Percentiles rank a stretch among this genome's conserved stretches.
Evolutionary conservation across 2,888 invertebrate genomes (phyloP).

Genomic region (Hermaeophaga mercurialis): DNA sequence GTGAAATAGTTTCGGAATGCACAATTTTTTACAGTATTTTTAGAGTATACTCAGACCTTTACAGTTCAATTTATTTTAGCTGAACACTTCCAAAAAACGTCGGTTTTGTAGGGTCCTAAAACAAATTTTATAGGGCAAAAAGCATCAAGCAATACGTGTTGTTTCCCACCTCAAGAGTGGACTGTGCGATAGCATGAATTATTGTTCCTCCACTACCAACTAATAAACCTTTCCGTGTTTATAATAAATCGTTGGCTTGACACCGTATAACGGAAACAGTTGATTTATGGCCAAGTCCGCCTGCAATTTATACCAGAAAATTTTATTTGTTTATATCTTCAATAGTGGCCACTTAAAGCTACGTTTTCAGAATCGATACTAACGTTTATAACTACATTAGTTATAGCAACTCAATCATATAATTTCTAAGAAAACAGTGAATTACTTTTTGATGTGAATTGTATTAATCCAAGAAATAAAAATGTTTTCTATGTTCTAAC

Average conservation of each 20-base stretch:
- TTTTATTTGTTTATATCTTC: constrained; percentile 35
- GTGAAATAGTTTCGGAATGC: too few species aligned
- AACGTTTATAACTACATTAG: constrained; percentile 25
- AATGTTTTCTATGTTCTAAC: too few species aligned
- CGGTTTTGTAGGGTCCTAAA: background rate
- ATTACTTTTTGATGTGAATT: too few species aligned
- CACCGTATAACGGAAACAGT: constrained; percentile 34
- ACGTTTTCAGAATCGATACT: constrained; percentile 19
- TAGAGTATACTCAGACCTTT: too few species aligned
- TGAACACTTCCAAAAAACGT: too few species aligned
- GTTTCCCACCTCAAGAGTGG: background rate
- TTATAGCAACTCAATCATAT: constrained; percentile 10
- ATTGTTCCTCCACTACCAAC: constrained; percentile 29
- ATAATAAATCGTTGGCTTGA: constrained; percentile 35
- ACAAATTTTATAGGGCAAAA: background rate
- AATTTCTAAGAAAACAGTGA: background rate
- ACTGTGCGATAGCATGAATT: constrained; percentile 27
- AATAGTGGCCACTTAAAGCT: constrained; percentile 31
- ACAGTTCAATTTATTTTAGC: too few species aligned
- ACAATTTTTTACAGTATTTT: too few species aligned
- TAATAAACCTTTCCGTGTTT: constrained; percentile 35
- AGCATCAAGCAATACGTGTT: background rate
- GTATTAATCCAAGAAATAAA: too few species aligned
- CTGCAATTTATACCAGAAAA: constrained; percentile 33
- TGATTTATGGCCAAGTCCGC: constrained; percentile 31